Evolutionary conservation across 2,888 invertebrate genomes (phyloP), one percentile per base, ranked within the genome.

Genomic region (Chaetogeoica ovagalla): DNA sequence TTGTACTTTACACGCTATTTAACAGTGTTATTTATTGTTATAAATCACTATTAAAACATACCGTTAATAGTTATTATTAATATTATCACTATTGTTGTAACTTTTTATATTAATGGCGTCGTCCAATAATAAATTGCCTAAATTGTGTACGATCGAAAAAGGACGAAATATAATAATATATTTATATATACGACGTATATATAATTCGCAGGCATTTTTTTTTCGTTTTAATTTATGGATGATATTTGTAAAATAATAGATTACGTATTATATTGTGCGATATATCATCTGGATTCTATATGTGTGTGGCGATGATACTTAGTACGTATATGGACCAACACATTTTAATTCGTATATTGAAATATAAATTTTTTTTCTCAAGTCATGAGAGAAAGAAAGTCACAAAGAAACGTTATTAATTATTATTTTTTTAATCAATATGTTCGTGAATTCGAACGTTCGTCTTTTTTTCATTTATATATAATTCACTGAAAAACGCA

Each of bases 31-130:
- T 73, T 73, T 73, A 52, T 73, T 52, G 30, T 48, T 23, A 11
- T 30, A 30, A 30, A 30, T 30, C 4, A 30, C 59, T 62, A 62
- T 72, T 72, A 23, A 23, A 52, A n/a, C 5, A 52, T 62, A 73
- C 13, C 59, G 21, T 60, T 17, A 43, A 60, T 71, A 71, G 15
- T 21, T 17, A 63, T 37, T 52, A 63, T 48, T 72, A 60, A 3
- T 70, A 71, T 59, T 59, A 57, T 73, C 52, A n/a, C 21, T 39
- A 65, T 74, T 74, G 63, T 73, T 73, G 21, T 63, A n/a, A 37
- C 11, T 55, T 65, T 74, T 73, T n/a, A 55, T 74, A 55, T 74
- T 55, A 65, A 63, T 55, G 55, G 55, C 21, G 11, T 39, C 21
- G 11, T 39, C 37, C 63, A 55, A 65, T 65, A 39, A 74, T 65